phyloP scores from a whole-genome alignment of 2,797 vertebrate genomes.

The Taeniopygia guttata region DNA sequence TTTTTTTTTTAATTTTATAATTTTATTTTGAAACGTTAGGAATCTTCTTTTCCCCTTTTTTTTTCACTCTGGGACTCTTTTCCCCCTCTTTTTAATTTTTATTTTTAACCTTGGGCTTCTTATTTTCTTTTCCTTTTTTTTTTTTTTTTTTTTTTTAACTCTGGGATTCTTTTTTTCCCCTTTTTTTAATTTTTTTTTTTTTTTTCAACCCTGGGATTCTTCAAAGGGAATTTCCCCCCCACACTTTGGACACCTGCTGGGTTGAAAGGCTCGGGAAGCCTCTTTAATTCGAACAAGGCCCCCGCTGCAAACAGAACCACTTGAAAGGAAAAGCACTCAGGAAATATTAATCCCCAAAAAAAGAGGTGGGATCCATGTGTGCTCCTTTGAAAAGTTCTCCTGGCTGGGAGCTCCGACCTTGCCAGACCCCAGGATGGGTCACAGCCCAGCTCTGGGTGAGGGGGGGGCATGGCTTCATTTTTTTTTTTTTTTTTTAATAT shows the following conservation, averaged over 20 bases:
- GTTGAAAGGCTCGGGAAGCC: conserved; percentile 53
- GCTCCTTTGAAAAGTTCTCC: conserved; percentile 27
- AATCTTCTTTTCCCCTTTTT: neutral
- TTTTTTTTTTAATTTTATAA: neutral
- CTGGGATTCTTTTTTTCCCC: no score
- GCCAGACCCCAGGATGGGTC: neutral
- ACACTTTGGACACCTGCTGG: conserved; percentile 24
- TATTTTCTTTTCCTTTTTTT: no score
- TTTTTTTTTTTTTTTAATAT: neutral
- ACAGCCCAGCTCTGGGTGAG: neutral
- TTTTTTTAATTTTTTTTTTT: neutral
- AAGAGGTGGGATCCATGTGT: conserved; percentile 44
- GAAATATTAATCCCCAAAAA: conserved; percentile 44
- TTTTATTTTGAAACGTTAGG: neutral
- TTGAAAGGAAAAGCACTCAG: conserved; percentile 50
- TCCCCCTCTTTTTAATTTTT: no score
- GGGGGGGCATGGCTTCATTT: neutral
- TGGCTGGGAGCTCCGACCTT: neutral
- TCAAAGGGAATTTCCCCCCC: conserved; percentile 51
- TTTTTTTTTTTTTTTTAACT: neutral
- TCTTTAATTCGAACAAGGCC: conserved; percentile 54
- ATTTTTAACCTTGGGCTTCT: neutral
- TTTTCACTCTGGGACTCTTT: no score
- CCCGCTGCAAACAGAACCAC: conserved; percentile 31
- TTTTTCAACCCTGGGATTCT: neutral